Conservation (phyloP, 2,797 vertebrate species). For the Eremophila alpestris region DNA sequence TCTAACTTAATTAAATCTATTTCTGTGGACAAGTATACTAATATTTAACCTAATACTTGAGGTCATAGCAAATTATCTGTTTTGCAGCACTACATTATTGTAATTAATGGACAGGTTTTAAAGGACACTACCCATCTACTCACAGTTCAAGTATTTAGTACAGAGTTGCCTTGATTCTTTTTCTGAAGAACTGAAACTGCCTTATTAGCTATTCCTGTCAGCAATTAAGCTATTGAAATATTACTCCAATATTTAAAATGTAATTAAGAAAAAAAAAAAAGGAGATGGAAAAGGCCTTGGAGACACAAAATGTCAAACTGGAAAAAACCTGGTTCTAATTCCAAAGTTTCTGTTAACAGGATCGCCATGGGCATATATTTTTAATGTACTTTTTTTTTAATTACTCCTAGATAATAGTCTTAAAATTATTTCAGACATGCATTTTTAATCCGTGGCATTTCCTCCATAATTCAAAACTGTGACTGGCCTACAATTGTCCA, state of each 20-base stretch:
- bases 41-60: not conserved
- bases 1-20: not conserved
- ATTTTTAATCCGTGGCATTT: not conserved
- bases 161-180: not conserved
- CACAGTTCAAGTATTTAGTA: not conserved
- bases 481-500: not conserved
- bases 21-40: not conserved
- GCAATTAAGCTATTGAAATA: not conserved
- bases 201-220: not conserved
- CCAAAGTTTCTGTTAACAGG: not conserved
- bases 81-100: not conserved
- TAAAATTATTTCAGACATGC: not conserved
- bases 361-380: not conserved
- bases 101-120: not conserved
- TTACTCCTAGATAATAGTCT: not conserved
- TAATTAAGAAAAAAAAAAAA: not conserved
- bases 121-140: not conserved
- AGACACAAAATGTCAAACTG: not conserved
- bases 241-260: not conserved
- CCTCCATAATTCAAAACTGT: not conserved
- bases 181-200: not conserved
- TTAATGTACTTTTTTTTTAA: not conserved
- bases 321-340: not conserved
- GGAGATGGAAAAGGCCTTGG: not conserved
- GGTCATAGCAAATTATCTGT: not conserved